Percentiles rank a stretch among this genome's conserved stretches.
Evolutionary conservation across 2,888 invertebrate genomes (phyloP).

Genomic region (Tinea trinotella): DNA sequence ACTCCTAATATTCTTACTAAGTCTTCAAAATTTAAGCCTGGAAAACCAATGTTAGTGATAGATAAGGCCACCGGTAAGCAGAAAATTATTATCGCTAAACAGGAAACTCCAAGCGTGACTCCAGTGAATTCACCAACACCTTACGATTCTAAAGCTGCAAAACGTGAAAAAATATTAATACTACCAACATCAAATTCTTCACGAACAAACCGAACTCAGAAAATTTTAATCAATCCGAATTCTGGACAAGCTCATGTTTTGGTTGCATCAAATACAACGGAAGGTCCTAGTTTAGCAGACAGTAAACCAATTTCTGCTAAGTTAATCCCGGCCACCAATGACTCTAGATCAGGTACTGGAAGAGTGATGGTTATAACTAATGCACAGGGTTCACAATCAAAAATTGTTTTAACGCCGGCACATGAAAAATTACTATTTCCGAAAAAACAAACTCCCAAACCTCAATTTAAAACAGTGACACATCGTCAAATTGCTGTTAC

Average conservation of each 20-base stretch:
- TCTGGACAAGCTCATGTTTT: slow-evolving; percentile 62
- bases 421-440: slow-evolving; percentile 74
- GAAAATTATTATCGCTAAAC: slow-evolving; percentile 60
- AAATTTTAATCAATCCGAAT: slow-evolving; percentile 63
- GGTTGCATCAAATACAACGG: slow-evolving; percentile 44
- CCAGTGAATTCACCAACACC: slow-evolving; percentile 33
- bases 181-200: slow-evolving; percentile 49
- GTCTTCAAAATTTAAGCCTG: slow-evolving; percentile 56
- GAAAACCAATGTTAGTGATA: slow-evolving; percentile 58
- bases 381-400: slow-evolving; percentile 73
- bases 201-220: slow-evolving; percentile 51
- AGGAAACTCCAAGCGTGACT: slow-evolving; percentile 48
- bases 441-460: slow-evolving; percentile 54
- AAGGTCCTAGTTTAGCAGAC: slow-evolving; percentile 32
- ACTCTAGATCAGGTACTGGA: slow-evolving; percentile 47
- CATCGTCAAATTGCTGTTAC: slow-evolving; percentile 28
- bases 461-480: slow-evolving; percentile 51
- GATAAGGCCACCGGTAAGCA: slow-evolving; percentile 63
- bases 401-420: slow-evolving; percentile 73
- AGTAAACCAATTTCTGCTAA: slow-evolving; percentile 56
- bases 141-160: slow-evolving; percentile 26
- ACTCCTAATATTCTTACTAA: slow-evolving; percentile 67
- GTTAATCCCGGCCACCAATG: slow-evolving; percentile 44
- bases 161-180: slow-evolving; percentile 59
- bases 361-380: slow-evolving; percentile 77